Base-by-base conservation (phyloP, 2,888 invertebrate species). In the Platynereis dumerilii region DNA sequence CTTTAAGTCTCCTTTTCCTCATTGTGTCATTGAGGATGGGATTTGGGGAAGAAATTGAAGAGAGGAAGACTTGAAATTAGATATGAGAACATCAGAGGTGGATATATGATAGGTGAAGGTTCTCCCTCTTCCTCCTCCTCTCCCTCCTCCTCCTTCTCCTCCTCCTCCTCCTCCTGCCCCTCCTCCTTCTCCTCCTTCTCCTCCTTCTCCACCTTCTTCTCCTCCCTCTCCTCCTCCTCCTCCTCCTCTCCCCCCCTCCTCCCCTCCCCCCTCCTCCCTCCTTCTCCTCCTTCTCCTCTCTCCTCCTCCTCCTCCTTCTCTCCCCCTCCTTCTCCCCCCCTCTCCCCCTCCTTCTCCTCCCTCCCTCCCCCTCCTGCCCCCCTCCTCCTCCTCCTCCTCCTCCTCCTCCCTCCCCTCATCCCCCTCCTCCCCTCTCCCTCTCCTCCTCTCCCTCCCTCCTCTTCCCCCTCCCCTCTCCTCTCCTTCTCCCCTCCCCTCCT, bases 231-330 rank as follows among this genome's bases (percentile, higher is more conserved):
- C 62, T 12, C 64, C 64, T 7, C 26, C 29, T 17, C 7, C 27
- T 24, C 12, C 60, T 24, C 10, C 62, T 22, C n/a, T 60, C 17
- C 24, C 44, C 12, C 22, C 15, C 12, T 7, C 48, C 53, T 10
- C 60, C 60, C 17, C 60, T 39, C 7, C 48, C 52, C 12, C 60
- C 53, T 15, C 52, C 20, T 22, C 42, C 5, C 27, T n/a, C 12
- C 60, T 24, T 20, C 62, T 26, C n/a, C 63, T 17, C 24, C 44
- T 5, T 34, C 15, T 12, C 7, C 48, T 53, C 15, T 52, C 60
- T 24, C 60, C 60, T 12, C 48, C 60, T 10, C 60, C 53, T 22
- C 52, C 54, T 61, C 56, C 56, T 26, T 26, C 7, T 15, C 56
- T n/a, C n/a, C 26, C 54, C 54, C 22, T n/a, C n/a, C 26, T 15